Conservation (phyloP, 2,888 invertebrate species). For the Amphipoea lucens region DNA sequence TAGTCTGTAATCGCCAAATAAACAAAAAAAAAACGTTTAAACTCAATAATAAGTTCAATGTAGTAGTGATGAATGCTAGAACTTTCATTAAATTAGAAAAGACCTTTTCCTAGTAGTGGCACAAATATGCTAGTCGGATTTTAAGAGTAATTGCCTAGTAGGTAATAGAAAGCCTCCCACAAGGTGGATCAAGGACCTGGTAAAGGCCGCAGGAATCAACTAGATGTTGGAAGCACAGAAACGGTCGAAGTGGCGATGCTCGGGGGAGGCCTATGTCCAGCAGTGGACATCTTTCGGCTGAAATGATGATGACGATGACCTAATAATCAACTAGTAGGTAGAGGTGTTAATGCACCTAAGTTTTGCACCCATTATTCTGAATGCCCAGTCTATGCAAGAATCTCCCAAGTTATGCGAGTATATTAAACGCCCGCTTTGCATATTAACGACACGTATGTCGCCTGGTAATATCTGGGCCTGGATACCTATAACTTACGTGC, state of each 20-base stretch:
- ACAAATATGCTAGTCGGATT: background rate
- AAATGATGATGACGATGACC: background rate
- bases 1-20: too few relatives aligned
- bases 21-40: background rate
- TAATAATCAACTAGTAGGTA: background rate
- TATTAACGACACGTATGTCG: conserved; percentile 34
- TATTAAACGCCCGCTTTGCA: conserved; percentile 50
- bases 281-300: background rate
- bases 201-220: background rate
- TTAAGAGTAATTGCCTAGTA: background rate
- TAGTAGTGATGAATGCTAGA: background rate
- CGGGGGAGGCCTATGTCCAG: background rate
- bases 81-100: background rate
- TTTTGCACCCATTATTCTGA: background rate
- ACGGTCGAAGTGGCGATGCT: too few relatives aligned
- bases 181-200: background rate
- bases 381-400: conserved; percentile 7
- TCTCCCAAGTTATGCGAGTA: conserved; percentile 33
- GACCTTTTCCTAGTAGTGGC: background rate
- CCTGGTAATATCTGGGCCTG: conserved; percentile 8
- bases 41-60: background rate
- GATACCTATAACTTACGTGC: conserved; percentile 12
- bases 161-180: background rate
- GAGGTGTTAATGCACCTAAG: background rate
- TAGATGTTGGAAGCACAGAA: too few relatives aligned